Percentiles rank a stretch among this genome's conserved stretches.
These are phyloP conservation scores for Speoplatyrhinus poulsoni DNA, from an alignment of 2,113 vertebrate species.

Conservation along the genomic window DNA sequence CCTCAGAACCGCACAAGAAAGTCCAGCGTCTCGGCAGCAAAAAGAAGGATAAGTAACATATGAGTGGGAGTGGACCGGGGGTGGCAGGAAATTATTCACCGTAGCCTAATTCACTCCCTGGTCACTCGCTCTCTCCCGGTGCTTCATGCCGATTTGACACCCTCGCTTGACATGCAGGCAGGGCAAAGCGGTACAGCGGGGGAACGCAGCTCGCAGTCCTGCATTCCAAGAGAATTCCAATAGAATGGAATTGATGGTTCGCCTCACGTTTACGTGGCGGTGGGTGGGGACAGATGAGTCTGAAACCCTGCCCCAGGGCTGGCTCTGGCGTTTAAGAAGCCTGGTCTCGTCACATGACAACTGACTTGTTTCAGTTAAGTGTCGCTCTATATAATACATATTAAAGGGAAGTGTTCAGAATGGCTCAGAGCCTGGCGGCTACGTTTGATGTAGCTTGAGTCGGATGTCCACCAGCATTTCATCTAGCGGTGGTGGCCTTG, in stretches of 20 bases:
- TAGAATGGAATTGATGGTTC: constrained; percentile 3
- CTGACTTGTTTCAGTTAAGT: constrained; percentile 32
- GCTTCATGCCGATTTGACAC: constrained; percentile 49
- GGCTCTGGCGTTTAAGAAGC: constrained; percentile 46
- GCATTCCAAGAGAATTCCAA: constrained; percentile 20
- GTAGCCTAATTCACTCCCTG: constrained; percentile 51
- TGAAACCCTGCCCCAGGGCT: constrained; percentile 32
- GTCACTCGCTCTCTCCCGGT: constrained; percentile 49
- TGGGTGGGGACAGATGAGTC: constrained; percentile 32
- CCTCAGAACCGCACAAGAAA: constrained; percentile 29
- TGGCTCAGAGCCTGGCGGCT: constrained; percentile 29
- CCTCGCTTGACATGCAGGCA: constrained; percentile 39
- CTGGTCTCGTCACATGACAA: constrained; percentile 37
- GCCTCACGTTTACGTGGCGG: constrained; percentile 6
- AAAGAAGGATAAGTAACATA: constrained; percentile 57
- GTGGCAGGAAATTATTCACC: constrained; percentile 52
- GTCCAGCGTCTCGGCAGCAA: constrained; percentile 26
- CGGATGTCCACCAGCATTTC: constrained; percentile 19
- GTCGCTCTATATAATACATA: constrained; percentile 41
- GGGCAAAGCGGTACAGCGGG: constrained; percentile 25
- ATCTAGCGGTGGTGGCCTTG: constrained; percentile 1
- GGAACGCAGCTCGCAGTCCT: constrained; percentile 17
- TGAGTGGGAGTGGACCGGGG: constrained; percentile 54
- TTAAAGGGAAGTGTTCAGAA: constrained; percentile 35
- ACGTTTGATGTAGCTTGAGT: constrained; percentile 22